These are phyloP conservation scores for Tiliqua scincoides DNA, from an alignment of 2,113 vertebrate genomes.

Conservation along the genomic window DNA sequence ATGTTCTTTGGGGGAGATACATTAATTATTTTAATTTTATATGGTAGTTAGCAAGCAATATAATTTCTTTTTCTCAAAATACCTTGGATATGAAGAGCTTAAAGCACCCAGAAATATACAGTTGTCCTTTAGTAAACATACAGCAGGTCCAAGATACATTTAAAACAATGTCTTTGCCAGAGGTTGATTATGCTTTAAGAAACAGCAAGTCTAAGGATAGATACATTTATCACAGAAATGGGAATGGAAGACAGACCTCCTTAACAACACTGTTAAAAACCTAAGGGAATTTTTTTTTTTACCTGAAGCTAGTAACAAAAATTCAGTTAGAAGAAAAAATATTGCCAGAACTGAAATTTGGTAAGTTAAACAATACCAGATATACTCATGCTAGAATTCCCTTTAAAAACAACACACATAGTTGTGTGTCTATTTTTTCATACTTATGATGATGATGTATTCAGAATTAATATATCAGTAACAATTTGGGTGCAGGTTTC, in stretches of 20 bases:
- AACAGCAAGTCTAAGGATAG: slow-evolving; percentile 1
- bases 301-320: background rate
- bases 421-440: too few species aligned
- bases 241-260: fast-evolving
- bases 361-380: background rate
- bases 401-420: too few species aligned
- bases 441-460: too few species aligned
- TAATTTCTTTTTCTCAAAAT: slow-evolving; percentile 12
- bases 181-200: slow-evolving; percentile 1
- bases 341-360: background rate
- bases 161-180: background rate
- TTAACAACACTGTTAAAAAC: background rate
- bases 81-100: slow-evolving; percentile 7
- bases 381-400: too few species aligned
- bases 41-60: background rate
- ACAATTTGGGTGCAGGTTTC: too few species aligned
- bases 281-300: background rate
- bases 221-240: background rate
- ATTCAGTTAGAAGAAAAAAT: fast-evolving
- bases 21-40: background rate
- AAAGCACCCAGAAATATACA: background rate
- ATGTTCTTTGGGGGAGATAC: slow-evolving; percentile 1
- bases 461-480: too few species aligned
- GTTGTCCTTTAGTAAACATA: background rate
- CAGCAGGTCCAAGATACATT: slow-evolving; percentile 6